Evolutionary conservation across 53 echinoderm and acorn worm genomes (phyloP), one percentile per base, ranked within the genome.

Genomic region (Henricia sp.): DNA sequence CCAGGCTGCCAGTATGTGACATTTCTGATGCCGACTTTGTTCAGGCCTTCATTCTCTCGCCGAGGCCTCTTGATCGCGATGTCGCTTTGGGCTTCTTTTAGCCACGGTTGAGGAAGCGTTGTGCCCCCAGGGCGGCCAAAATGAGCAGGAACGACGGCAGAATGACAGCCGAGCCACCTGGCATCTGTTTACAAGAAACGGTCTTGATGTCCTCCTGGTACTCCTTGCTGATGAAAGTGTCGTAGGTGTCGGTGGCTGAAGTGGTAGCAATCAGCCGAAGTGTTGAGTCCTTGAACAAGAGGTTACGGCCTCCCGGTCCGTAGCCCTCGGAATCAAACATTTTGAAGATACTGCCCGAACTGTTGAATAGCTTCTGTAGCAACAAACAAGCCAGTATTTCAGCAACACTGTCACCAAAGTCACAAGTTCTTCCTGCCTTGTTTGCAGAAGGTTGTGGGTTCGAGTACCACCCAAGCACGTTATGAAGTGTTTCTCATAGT

Each of bases 221-320:
- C 21, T 85, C 85, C 12, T 71, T 27, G 4, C 89, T 85, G 41
- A 85, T 72, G 68, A 70, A 92, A 23, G 77, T 39, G 66, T 80
- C 56, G 50, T 92, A 92, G 14, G 66, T 71, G 50, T 65, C 67
- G 17, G 38, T 46, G n/a, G n/a, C n/a, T n/a, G n/a, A n/a, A n/a
- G n/a, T n/a, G 6, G 85, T 67, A 16, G 35, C 72, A 0, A 57
- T 52, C 5, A 95, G 89, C 28, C 42, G 21, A 11, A 74, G 37
- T 33, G 92, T 89, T 19, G 86, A 82, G 67, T 95, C 95, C 44
- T 91, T 95, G 74, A 95, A 95, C 66, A 95, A 36, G 50, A 95
- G 89, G 53, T 95, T 44, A 6, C 34, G 4, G 4, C 29, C 23
- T n/a, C 30, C 23, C 35, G 17, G 2, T 20, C 40, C 39, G 46